phyloP scores from a whole-genome alignment of 2,113 vertebrate genomes.

The Epinephelus moara region DNA sequence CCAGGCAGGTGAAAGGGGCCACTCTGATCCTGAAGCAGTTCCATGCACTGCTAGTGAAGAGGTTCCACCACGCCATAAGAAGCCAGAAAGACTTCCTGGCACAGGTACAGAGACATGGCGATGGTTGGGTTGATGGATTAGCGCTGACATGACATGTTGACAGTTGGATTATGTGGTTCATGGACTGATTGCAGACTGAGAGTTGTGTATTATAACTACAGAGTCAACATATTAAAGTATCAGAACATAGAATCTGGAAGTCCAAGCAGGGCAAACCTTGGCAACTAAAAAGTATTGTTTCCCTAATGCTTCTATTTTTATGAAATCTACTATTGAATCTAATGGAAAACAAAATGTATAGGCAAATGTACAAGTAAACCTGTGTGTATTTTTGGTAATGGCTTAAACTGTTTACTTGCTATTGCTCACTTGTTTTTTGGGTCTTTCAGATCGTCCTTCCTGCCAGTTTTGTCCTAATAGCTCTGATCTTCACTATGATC shows the following conservation, averaged over 20 bases:
- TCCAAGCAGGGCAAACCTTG: neutral
- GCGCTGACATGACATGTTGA: neutral
- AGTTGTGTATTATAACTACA: neutral
- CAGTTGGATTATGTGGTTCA: neutral
- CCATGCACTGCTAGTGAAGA: slow-evolving; percentile 92
- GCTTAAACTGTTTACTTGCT: no score
- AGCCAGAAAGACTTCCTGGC: slow-evolving; percentile 95
- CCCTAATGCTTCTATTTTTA: neutral
- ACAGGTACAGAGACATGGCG: slow-evolving; percentile 85
- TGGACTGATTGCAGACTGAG: neutral
- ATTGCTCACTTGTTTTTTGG: neutral
- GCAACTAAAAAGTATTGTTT: neutral
- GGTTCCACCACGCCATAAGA: slow-evolving; percentile 88
- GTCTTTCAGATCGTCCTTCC: slow-evolving; percentile 91
- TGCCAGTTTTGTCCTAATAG: slow-evolving; percentile 91
- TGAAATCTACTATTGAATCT: neutral
- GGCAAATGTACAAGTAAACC: neutral
- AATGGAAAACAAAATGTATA: neutral
- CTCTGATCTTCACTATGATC: slow-evolving; percentile 91
- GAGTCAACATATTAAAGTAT: neutral
- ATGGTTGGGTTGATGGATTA: neutral
- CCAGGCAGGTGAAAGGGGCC: slow-evolving; percentile 86
- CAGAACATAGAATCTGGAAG: neutral
- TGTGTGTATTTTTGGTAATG: neutral
- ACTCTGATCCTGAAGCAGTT: slow-evolving; percentile 89